Base-by-base conservation (phyloP, 1,140 invertebrate species). In the Bombus picipes region DNA sequence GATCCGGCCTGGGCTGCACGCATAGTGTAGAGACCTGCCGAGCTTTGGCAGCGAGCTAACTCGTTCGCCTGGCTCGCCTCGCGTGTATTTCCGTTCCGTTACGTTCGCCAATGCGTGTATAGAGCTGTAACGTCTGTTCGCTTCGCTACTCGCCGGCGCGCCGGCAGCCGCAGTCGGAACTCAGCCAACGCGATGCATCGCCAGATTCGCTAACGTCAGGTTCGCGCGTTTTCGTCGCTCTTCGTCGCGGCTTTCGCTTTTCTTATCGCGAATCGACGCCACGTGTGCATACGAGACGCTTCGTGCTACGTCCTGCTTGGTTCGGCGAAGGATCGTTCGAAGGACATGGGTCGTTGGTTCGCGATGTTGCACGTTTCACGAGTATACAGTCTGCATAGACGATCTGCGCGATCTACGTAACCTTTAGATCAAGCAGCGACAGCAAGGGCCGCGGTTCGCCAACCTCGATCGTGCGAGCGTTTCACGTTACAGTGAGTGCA, bases 61-160 rank as follows among this genome's bases (percentile, higher is more conserved):
- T 85, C 78, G 85, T 74, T 84, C 88, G 80, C 47, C 82, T 77
- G 82, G 80, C 53, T 65, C 65, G 65, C n/a, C 65, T 66, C 65
- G 39, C 39, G 92, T 91, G 85, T 94, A 94, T 95, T 94, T 94
- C 94, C 92, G 94, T 92, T 92, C 86, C 83, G 92, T 91, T 88
- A 90, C 90, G 88, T 87, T 90, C 87, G 85, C 88, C 84, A 82
- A 83, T 70, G 82, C 82, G 65, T 28, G 82, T 71, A 71, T 37
- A 71, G 59, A 68, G 43, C 47, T 18, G 41, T 32, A 1, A n/a
- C 82, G 32, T 28, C 47, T 41, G 43, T 53, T 15, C 47, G 86
- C 47, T 57, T 73, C 65, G 78, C 41, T 73, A 43, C 32, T 59
- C 57, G 66, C 43, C 41, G 28, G 73, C 41, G 41, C 32, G 28